These are phyloP conservation scores for Dicrurus megarhynchus DNA, from an alignment of 2,113 vertebrate species.

Conservation along the genomic window DNA sequence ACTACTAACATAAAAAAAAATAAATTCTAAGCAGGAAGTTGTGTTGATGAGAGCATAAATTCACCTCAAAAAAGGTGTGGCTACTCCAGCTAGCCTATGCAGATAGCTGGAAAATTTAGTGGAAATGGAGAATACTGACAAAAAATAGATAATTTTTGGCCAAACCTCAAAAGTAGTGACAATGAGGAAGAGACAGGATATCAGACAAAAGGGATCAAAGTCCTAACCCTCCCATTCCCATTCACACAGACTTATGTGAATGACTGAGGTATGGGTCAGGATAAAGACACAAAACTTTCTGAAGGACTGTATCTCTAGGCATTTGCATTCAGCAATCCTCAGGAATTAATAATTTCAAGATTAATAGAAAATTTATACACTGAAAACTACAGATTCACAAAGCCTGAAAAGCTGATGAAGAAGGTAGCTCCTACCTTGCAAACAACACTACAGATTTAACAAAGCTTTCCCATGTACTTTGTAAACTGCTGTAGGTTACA, in stretches of 20 bases:
- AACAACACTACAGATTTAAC: background rate
- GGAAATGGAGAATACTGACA: background rate
- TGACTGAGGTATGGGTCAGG: background rate
- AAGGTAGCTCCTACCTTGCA: background rate
- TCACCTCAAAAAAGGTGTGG: background rate
- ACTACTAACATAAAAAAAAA: background rate
- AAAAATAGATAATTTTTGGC: background rate
- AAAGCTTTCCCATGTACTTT: background rate
- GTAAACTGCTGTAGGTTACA: background rate
- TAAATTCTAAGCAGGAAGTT: background rate
- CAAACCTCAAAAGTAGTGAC: background rate
- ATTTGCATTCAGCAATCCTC: background rate
- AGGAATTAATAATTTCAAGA: background rate
- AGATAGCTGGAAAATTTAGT: background rate
- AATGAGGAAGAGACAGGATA: background rate
- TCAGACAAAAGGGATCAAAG: background rate
- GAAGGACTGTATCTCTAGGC: background rate
- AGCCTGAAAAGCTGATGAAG: background rate
- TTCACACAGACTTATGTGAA: background rate
- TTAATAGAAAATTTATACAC: background rate
- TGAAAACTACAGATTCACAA: background rate
- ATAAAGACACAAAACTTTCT: background rate
- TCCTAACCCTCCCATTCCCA: background rate
- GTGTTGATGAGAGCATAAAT: background rate
- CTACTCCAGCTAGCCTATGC: background rate